A percentile compares a stretch with the other conserved stretches of the same genome.
phyloP scores from a whole-genome alignment of 92 coral and sea anemone genomes.

The Zoanthus sansibaricus region DNA sequence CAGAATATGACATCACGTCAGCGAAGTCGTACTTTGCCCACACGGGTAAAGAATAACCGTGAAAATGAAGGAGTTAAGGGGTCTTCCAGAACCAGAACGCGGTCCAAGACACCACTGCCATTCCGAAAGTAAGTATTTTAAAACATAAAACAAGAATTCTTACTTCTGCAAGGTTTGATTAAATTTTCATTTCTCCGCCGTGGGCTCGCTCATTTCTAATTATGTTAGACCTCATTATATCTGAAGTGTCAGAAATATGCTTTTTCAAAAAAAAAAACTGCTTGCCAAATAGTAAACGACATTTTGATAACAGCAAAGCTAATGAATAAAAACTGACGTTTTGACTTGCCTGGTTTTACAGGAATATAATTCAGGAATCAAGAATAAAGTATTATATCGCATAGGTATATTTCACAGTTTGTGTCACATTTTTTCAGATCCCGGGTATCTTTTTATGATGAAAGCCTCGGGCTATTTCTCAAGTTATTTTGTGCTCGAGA shows the following conservation, averaged over 20 bases:
- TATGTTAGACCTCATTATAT: neutral
- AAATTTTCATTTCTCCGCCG: neutral
- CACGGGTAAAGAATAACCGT: slow-evolving; percentile 45
- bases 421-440: neutral
- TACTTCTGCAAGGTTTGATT: neutral
- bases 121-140: slow-evolving; percentile 39
- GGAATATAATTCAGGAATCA: neutral
- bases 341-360: neutral
- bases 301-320: neutral
- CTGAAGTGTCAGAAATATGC: neutral
- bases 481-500: neutral
- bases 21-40: slow-evolving; percentile 65
- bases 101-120: slow-evolving; percentile 42
- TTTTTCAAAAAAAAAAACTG: neutral
- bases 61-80: neutral
- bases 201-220: neutral
- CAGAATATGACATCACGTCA: slow-evolving; percentile 49
- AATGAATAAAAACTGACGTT: neutral
- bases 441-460: neutral
- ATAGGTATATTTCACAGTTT: neutral
- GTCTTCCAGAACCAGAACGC: slow-evolving; percentile 4
- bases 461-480: neutral
- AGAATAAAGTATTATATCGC: neutral
- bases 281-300: no score
- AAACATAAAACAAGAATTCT: neutral